Conservation (phyloP, 2,797 vertebrate genomes). For the Ptychobarbus kaznakovi region DNA sequence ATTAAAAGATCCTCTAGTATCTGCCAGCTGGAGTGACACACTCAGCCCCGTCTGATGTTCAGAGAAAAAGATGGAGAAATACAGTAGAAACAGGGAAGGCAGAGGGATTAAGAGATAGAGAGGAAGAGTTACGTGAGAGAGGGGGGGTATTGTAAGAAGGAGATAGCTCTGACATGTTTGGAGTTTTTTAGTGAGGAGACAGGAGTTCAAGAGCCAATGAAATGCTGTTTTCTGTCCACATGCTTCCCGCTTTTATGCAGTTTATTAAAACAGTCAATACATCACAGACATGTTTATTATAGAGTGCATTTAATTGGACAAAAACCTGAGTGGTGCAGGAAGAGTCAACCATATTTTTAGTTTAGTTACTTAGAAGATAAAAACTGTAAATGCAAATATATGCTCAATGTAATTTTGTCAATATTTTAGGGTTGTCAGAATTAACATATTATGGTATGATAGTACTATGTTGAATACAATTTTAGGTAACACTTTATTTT, state of each 20-base stretch:
- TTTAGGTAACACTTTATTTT: too few species aligned
- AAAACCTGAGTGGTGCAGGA: neutral
- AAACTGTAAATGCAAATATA: neutral
- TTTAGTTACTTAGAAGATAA: neutral
- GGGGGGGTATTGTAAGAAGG: conserved; percentile 52
- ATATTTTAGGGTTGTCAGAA: neutral
- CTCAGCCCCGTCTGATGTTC: conserved; percentile 55
- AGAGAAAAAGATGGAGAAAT: conserved; percentile 58
- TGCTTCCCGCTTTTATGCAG: neutral
- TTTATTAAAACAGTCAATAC: neutral
- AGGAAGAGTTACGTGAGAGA: conserved; percentile 46
- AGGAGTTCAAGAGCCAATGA: conserved; percentile 4
- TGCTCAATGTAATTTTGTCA: neutral
- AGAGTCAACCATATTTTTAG: neutral
- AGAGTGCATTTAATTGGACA: neutral
- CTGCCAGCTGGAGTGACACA: conserved; percentile 56
- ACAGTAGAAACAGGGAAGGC: conserved; percentile 56
- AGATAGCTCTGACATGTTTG: conserved; percentile 43
- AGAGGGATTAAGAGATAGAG: conserved; percentile 54
- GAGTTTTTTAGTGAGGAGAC: conserved; percentile 30
- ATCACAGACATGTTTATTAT: neutral
- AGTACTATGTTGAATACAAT: neutral
- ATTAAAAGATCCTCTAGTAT: conserved; percentile 63
- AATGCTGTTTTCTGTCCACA: conserved; percentile 19
- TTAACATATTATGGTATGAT: neutral